Base-by-base conservation (phyloP, 53 echinoderm and acorn worm genomes). In the Henricia sp. region DNA sequence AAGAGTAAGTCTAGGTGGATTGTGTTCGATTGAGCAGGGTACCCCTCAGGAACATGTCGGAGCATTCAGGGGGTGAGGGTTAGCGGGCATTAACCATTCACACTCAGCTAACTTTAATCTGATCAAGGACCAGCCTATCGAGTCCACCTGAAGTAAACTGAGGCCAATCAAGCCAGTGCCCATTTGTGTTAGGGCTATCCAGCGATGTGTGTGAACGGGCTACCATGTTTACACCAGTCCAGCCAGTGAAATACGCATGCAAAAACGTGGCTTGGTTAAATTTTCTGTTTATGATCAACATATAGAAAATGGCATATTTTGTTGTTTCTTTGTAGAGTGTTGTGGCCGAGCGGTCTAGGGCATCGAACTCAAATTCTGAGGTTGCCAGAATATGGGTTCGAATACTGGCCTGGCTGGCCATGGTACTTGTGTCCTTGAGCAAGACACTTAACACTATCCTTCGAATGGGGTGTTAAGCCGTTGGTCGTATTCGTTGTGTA, bases 61-160 rank as follows among this genome's bases (percentile, higher is more conserved):
- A n/a, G 20, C 51, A 51, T 51, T 51, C 20, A n/a, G n/a, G n/a
- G n/a, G n/a, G n/a, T n/a, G n/a, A n/a, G 51, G 8, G 17, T 51
- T 51, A 19, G 51, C 27, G 58, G 30, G 65, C 34, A 65, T 65
- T 65, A 65, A 65, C 65, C 65, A 65, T 65, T 65, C 65, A 65
- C 65, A 65, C 65, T 65, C 65, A 35, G 65, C 36, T 65, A 65
- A 35, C 65, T 65, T 65, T 65, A 3, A 34, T 65, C 35, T 36
- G 65, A 65, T 65, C 65, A 55, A 10, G 56, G 56, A 55, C 56
- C 56, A 20, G 56, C 56, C 56, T 55, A 65, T 65, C 65, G 65
- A 65, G 65, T 65, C 37, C 65, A 65, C 65, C 65, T 65, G 65
- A 65, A 65, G 65, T 65, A 65, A 65, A 65, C 65, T 65, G 65